Conservation (phyloP, 2,888 invertebrate genomes). For the Eristalis pertinax region DNA sequence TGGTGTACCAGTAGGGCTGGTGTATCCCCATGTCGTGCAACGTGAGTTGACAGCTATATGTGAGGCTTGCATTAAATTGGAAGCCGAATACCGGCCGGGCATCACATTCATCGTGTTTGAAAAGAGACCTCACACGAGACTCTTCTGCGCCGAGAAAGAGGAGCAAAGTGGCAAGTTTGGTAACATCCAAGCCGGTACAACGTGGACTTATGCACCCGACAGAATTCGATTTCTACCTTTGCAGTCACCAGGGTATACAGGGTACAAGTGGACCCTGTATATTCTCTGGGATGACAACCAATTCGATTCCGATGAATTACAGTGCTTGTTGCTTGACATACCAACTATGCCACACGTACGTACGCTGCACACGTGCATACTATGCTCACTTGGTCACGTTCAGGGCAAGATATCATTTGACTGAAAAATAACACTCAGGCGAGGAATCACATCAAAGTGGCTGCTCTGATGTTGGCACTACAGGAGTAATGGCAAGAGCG, state of each 20-base stretch:
- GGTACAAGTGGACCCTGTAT: constrained; percentile 99
- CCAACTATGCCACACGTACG: constrained; percentile 99
- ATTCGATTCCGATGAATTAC: constrained; percentile 98
- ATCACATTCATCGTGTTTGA: constrained; percentile 99
- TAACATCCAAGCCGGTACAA: constrained; percentile 99
- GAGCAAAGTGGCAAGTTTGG: constrained; percentile 99
- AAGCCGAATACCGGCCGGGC: constrained; percentile 99
- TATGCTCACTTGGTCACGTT: constrained; percentile 99
- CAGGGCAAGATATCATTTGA: constrained; percentile 97
- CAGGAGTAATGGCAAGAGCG: constrained; percentile 98
- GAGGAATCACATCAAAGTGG: constrained; percentile 99
- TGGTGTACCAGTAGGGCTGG: constrained; percentile 99
- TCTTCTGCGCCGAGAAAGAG: constrained; percentile 99
- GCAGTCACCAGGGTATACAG: constrained; percentile 99
- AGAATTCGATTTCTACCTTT: constrained; percentile 99
- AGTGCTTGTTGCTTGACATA: constrained; percentile 99
- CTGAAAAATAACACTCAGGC: constrained; percentile 99
- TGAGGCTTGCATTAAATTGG: constrained; percentile 98
- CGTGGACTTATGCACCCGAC: constrained; percentile 99
- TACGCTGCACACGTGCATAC: constrained; percentile 98
- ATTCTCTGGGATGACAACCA: constrained; percentile 99
- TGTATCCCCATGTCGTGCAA: constrained; percentile 97
- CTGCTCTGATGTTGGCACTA: constrained; percentile 98
- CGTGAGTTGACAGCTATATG: constrained; percentile 98
- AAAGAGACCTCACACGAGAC: constrained; percentile 98